Percentiles rank a stretch among this genome's conserved stretches.
Evolutionary conservation across 2,797 vertebrate genomes (phyloP).

Genomic region (Ficedula albicollis): DNA sequence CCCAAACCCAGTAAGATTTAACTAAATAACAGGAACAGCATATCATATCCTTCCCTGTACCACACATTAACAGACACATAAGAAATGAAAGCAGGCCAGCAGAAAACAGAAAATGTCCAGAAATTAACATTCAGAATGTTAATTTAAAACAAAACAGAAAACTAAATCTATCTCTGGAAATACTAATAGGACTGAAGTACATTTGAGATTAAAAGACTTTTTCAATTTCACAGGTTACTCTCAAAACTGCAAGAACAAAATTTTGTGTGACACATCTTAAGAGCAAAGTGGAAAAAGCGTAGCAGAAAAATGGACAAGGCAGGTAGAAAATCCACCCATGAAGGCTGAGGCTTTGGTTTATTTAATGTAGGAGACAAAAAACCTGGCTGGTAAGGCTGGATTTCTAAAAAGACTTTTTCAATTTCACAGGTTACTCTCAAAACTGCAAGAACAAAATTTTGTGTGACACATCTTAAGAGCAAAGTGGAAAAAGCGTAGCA

Average conservation of each 20-base stretch:
- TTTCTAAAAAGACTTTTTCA: neutral
- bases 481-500: neutral
- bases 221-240: neutral
- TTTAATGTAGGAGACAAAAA: neutral
- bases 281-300: neutral
- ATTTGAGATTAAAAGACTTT: neutral
- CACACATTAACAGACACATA: neutral
- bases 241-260: neutral
- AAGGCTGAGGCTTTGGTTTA: neutral
- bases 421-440: neutral
- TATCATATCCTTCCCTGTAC: neutral
- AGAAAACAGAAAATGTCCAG: neutral
- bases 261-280: neutral
- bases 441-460: neutral
- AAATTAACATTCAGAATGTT: neutral
- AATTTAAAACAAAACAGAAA: neutral
- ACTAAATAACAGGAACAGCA: neutral
- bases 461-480: neutral
- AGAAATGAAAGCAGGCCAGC: neutral
- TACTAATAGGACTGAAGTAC: neutral
- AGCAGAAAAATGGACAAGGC: neutral
- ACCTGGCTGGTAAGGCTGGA: neutral
- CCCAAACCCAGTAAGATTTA: neutral
- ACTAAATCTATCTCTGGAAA: neutral
- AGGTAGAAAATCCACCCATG: neutral